These are phyloP conservation scores for Ahaetulla prasina DNA, from an alignment of 2,113 vertebrate species.

Conservation along the genomic window DNA sequence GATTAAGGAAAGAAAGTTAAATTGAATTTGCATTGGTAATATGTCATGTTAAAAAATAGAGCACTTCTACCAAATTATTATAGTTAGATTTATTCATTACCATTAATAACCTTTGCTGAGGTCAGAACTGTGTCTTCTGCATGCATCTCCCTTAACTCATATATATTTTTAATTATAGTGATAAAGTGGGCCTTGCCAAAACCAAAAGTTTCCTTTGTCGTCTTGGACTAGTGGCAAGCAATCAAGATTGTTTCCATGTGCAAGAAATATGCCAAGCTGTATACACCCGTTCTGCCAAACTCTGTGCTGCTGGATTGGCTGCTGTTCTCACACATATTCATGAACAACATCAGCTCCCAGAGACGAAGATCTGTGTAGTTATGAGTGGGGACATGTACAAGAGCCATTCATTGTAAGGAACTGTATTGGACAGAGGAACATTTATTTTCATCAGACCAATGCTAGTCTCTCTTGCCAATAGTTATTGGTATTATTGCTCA, in stretches of 20 bases:
- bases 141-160: accelerated
- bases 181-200: conserved; percentile 12
- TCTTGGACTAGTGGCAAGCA: conserved; percentile 60
- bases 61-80: background rate
- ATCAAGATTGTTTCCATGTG: conserved; percentile 63
- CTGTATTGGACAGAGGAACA: background rate
- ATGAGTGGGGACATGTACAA: conserved; percentile 74
- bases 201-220: conserved; percentile 49
- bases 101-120: background rate
- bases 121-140: background rate
- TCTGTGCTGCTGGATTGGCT: conserved; percentile 75
- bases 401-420: conserved; percentile 46
- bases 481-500: background rate
- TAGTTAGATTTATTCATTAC: background rate
- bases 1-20: background rate
- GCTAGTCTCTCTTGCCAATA: background rate
- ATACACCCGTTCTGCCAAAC: conserved; percentile 66
- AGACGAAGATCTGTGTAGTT: conserved; percentile 65
- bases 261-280: conserved; percentile 69
- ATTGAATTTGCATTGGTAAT: background rate
- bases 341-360: conserved; percentile 52
- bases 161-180: conserved; percentile 50
- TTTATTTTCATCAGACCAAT: background rate
- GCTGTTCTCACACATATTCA: conserved; percentile 73
- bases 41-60: background rate